phyloP scores from a whole-genome alignment of 2,888 invertebrate genomes.

The Lithophane socia region DNA sequence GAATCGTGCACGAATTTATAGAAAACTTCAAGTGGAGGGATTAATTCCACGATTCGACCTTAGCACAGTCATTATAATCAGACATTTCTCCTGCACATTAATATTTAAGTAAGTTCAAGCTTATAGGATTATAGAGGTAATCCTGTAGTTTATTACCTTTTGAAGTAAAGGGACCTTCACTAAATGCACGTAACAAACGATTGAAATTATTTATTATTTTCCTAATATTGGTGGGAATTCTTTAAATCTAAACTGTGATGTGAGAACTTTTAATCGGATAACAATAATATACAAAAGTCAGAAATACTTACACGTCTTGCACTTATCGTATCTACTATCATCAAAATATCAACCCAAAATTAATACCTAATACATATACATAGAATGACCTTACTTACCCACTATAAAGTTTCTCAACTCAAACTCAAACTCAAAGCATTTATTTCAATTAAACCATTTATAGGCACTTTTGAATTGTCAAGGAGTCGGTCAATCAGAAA shows the following conservation, averaged over 20 bases:
- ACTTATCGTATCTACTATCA: not conserved
- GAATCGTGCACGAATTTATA: not conserved
- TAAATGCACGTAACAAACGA: conserved; percentile 7
- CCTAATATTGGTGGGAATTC: conserved; percentile 24
- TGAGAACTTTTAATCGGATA: conserved; percentile 52
- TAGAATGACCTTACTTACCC: too few species aligned
- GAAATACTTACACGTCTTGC: not conserved
- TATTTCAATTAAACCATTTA: too few species aligned
- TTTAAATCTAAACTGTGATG: conserved; percentile 17
- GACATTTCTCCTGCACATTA: conserved; percentile 14
- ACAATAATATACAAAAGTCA: conserved; percentile 1
- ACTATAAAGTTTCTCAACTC: not conserved
- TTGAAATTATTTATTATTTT: conserved; percentile 41
- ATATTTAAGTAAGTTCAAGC: conserved; percentile 12
- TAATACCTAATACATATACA: too few species aligned
- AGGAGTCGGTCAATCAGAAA: too few species aligned
- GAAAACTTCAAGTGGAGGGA: not conserved
- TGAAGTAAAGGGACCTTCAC: conserved; percentile 7
- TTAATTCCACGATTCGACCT: conserved; percentile 18
- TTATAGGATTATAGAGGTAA: conserved; percentile 34
- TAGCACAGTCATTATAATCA: conserved; percentile 4
- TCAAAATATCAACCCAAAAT: not conserved
- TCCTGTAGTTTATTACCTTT: conserved; percentile 29
- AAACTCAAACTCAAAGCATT: too few species aligned
- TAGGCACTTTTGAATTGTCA: too few species aligned